phyloP scores from a whole-genome alignment of 1,140 invertebrate genomes.

The Diabrotica undecimpunctata region DNA sequence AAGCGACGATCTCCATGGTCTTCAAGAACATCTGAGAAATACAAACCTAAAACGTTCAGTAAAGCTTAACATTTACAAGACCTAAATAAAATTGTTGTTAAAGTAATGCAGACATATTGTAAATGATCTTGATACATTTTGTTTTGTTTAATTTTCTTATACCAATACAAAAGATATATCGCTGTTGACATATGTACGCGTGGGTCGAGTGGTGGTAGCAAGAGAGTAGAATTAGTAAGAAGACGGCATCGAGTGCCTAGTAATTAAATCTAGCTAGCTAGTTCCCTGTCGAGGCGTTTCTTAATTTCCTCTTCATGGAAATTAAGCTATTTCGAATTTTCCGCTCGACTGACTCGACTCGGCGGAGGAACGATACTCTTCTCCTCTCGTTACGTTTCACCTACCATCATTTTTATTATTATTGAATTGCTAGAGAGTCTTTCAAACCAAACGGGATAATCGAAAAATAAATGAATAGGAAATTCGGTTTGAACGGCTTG shows the following conservation, averaged over 20 bases:
- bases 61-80: too few species aligned
- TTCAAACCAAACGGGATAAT: slow-evolving; percentile 1
- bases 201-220: too few species aligned
- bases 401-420: slow-evolving; percentile 1
- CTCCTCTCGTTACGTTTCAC: not conserved
- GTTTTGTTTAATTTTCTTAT: too few species aligned
- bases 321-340: slow-evolving; percentile 15
- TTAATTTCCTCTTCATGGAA: slow-evolving; percentile 14
- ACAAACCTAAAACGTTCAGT: too few species aligned
- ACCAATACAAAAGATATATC: too few species aligned
- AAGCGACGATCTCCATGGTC: too few species aligned
- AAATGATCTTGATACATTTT: too few species aligned
- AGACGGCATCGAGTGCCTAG: not conserved
- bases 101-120: too few species aligned
- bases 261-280: slow-evolving; percentile 4
- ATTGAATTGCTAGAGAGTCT: not conserved
- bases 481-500: not conserved
- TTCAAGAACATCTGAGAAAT: too few species aligned
- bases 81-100: too few species aligned
- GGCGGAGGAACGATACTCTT: not conserved
- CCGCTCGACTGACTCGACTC: not conserved
- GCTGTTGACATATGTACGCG: too few species aligned
- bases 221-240: not conserved
- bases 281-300: slow-evolving; percentile 11
- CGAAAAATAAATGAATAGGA: not conserved